Base-by-base conservation (phyloP, 2,113 vertebrate species). In the Tursiops truncatus region DNA sequence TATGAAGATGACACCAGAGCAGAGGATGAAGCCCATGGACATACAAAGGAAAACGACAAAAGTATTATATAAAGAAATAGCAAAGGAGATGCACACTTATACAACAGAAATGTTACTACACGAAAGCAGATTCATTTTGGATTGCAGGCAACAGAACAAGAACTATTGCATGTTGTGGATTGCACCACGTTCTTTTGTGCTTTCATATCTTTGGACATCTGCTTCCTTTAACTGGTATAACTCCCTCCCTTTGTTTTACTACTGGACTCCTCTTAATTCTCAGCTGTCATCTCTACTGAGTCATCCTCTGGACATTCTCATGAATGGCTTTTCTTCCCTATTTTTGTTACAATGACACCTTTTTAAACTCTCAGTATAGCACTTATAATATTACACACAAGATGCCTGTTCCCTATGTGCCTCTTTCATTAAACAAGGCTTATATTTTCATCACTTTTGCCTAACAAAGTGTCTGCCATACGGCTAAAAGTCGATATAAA, bases 401-500 rank as follows among this genome's bases (percentile, higher is more conserved):
- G 31, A 23, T n/a, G 23, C 67, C n/a, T 60, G 9, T 62, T 81
- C 17, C 21, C 31, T 73, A 0, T 77, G 12, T 89, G 47, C 73
- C 31, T 28, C 41, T 65, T 91, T 74, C 33, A 38, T 89, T 80
- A 56, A 81, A 60, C 26, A 53, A n/a, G n/a, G 11, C 12, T 53
- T 38, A 8, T 33, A 14, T 88, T 85, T 82, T 91, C 76, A 81
- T 38, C 26, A 81, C 26, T 41, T 85, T 85, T 85, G 20, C 41
- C 28, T 67, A 74, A 87, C 25, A 36, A 3, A 3, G 26, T 15
- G 23, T 74, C 21, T n/a, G 26, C 60, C 23, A 13, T 68, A 81
- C 56, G 82, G 74, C 50, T 89, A 77, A 84, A 89, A n/a, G 74
- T 70, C 60, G 80, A 58, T 41, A 79, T 38, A 65, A 81, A 97